phyloP scores from a whole-genome alignment of 2,888 invertebrate genomes.

The Orthonevra nobilis region DNA sequence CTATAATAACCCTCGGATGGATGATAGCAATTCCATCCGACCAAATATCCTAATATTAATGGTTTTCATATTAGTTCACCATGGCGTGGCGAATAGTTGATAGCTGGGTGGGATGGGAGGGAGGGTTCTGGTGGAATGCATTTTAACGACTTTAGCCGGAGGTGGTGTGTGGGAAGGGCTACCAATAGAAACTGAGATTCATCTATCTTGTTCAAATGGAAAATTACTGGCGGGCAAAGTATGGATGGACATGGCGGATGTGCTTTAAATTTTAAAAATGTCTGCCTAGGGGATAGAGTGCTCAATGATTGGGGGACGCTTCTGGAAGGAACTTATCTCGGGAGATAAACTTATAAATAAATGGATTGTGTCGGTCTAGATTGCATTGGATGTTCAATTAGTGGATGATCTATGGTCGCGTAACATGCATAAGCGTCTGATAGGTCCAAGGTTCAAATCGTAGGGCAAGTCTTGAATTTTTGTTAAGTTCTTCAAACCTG shows the following conservation, averaged over 20 bases:
- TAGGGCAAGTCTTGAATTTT: no score
- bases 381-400: no score
- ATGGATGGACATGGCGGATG: background rate
- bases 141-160: background rate
- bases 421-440: no score
- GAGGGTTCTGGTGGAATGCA: constrained; percentile 25
- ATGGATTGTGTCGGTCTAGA: no score
- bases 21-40: constrained; percentile 43
- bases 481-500: no score
- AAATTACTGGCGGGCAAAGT: constrained; percentile 32
- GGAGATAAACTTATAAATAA: no score
- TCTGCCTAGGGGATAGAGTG: background rate
- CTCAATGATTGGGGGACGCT: no score
- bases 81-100: constrained; percentile 29
- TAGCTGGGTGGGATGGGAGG: constrained; percentile 1
- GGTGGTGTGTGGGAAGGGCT: constrained; percentile 9
- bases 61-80: constrained; percentile 51
- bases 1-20: constrained; percentile 46
- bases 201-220: constrained; percentile 47
- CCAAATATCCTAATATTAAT: constrained; percentile 60
- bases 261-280: constrained; percentile 20
- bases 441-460: no score
- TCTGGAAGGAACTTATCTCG: no score
- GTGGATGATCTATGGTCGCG: no score
- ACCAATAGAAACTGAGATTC: constrained; percentile 23